phyloP scores from a whole-genome alignment of 2,113 vertebrate genomes.

The Laticauda laticaudata region DNA sequence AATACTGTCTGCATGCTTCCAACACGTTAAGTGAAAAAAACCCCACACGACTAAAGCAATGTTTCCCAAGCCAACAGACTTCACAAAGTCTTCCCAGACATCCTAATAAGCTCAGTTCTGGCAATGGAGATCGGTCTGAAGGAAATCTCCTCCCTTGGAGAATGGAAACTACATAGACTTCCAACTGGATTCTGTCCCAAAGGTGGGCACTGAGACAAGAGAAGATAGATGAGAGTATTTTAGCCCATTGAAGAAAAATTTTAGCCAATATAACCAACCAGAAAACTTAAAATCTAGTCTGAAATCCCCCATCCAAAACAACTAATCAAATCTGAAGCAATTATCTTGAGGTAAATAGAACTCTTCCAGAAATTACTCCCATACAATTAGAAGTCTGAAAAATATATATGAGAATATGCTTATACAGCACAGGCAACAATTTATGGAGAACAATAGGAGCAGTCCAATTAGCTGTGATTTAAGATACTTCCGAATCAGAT shows the following conservation, averaged over 20 bases:
- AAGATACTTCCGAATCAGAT: conserved; percentile 2
- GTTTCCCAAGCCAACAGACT: neutral
- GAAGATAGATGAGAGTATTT: neutral
- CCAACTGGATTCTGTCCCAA: neutral
- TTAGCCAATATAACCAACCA: neutral
- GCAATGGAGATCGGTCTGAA: neutral
- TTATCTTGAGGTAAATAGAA: conserved; percentile 4
- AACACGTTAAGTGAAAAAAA: neutral
- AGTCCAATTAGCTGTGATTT: conserved; percentile 16
- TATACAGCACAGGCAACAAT: neutral
- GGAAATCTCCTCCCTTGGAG: neutral
- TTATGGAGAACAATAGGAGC: conserved; percentile 16
- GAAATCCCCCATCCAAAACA: neutral
- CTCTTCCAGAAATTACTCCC: conserved; percentile 8
- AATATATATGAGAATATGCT: neutral
- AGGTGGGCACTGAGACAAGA: neutral
- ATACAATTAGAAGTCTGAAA: neutral
- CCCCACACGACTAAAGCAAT: neutral
- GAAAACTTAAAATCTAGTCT: neutral
- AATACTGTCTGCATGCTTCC: neutral
- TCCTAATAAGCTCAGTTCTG: neutral
- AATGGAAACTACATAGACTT: neutral
- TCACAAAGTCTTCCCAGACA: neutral
- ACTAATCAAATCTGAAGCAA: neutral
- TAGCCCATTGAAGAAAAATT: neutral